Evolutionary conservation across 2,888 invertebrate species (phyloP).

Genomic region (Leptopterna dolabrata): DNA sequence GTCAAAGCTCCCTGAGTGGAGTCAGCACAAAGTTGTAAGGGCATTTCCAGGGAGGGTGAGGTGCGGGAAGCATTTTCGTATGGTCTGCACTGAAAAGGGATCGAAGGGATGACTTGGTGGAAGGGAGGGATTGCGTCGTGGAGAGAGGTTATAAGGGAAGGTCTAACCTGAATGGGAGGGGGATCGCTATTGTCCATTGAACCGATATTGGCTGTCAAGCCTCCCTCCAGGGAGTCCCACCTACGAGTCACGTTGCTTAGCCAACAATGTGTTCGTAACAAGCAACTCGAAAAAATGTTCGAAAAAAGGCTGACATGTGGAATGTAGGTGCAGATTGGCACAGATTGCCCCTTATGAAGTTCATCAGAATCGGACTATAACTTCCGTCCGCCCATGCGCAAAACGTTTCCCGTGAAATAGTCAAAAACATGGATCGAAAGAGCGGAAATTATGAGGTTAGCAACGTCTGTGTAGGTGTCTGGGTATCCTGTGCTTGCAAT

Average conservation of each 20-base stretch:
- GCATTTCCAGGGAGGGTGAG: neutral
- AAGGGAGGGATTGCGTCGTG: neutral
- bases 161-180: neutral
- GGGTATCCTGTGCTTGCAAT: too few species aligned
- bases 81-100: neutral
- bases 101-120: neutral
- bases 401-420: too few species aligned
- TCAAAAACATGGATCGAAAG: too few species aligned
- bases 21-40: constrained; percentile 23
- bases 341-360: too few species aligned
- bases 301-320: too few species aligned
- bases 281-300: too few species aligned
- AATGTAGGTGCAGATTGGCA: too few species aligned
- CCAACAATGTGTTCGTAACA: too few species aligned
- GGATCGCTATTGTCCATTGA: neutral
- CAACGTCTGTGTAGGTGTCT: too few species aligned
- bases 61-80: neutral
- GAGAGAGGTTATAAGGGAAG: neutral
- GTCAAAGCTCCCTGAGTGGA: constrained; percentile 2
- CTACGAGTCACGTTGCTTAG: neutral
- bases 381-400: too few species aligned
- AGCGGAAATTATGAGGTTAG: too few species aligned
- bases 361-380: too few species aligned
- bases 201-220: neutral
- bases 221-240: neutral